Conservation (phyloP, 37 sponge, comb jelly and placozoan species). For the Chondrilla cf. caribensis region DNA sequence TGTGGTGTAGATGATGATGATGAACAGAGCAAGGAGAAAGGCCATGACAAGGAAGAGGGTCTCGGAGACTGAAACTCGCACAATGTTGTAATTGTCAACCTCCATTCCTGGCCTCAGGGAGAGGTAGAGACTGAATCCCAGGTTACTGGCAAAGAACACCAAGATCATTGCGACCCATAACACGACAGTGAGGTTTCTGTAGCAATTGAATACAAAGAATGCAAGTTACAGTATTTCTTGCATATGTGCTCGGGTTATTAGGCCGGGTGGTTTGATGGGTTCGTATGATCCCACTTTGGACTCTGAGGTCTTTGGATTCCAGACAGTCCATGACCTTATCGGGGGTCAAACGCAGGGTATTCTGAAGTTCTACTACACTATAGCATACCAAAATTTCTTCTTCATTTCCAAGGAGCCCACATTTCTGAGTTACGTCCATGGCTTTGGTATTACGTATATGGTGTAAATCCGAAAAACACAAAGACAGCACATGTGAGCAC, state of each 20-base stretch:
- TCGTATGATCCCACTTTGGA: too few species aligned
- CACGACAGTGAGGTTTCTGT: conserved; percentile 24
- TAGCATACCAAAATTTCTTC: too few species aligned
- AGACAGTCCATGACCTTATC: too few species aligned
- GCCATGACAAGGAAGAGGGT: conserved; percentile 63
- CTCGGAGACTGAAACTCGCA: conserved; percentile 54
- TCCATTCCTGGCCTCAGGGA: neutral
- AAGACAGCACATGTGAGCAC: too few species aligned
- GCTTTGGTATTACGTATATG: too few species aligned
- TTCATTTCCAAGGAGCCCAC: too few species aligned
- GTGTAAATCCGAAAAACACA: too few species aligned
- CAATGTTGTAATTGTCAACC: neutral
- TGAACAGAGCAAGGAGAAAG: conserved; percentile 47
- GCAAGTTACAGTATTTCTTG: neutral
- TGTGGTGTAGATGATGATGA: conserved; percentile 49
- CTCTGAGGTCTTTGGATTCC: too few species aligned
- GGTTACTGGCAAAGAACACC: conserved; percentile 37
- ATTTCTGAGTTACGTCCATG: too few species aligned
- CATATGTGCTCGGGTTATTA: neutral
- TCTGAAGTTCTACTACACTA: too few species aligned
- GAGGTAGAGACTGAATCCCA: conserved; percentile 45
- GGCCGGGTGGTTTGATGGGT: neutral
- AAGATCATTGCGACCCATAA: conserved; percentile 35
- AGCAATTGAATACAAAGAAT: neutral
- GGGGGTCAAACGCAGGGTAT: too few species aligned